Conservation (phyloP, 2,797 vertebrate genomes). For the Hybognathus amarus region DNA sequence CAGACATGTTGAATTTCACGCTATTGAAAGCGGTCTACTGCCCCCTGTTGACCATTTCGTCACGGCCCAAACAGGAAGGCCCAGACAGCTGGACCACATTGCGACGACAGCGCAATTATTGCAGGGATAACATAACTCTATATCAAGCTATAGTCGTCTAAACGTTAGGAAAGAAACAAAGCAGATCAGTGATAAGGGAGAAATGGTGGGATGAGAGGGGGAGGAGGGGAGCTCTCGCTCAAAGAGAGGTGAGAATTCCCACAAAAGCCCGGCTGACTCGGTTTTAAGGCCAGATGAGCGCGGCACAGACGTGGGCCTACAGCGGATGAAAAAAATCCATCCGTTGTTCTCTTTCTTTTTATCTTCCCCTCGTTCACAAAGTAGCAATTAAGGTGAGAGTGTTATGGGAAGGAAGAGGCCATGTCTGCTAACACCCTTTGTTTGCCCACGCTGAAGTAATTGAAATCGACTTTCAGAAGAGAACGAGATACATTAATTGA, state of each 20-base stretch:
- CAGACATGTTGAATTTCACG: slow-evolving; percentile 57
- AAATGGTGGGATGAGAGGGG: slow-evolving; percentile 24
- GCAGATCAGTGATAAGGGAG: slow-evolving; percentile 31
- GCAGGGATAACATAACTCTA: slow-evolving; percentile 58
- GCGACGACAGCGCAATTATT: slow-evolving; percentile 57
- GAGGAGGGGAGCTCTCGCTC: slow-evolving; percentile 43
- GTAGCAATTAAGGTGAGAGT: slow-evolving; percentile 61
- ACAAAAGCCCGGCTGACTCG: slow-evolving; percentile 53
- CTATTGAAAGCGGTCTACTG: slow-evolving; percentile 68
- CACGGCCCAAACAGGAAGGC: slow-evolving; percentile 48
- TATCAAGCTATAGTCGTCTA: slow-evolving; percentile 56
- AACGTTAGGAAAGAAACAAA: slow-evolving; percentile 50
- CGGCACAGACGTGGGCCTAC: slow-evolving; percentile 41
- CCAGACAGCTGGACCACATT: slow-evolving; percentile 57
- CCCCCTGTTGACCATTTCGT: slow-evolving; percentile 67
- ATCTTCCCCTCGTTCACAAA: slow-evolving; percentile 27
- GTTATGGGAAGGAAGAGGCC: slow-evolving; percentile 30
- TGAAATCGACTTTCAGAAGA: slow-evolving; percentile 60
- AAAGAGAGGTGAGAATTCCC: slow-evolving; percentile 54
- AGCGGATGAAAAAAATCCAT: slow-evolving; percentile 46
- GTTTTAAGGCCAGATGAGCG: slow-evolving; percentile 61
- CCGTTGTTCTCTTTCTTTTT: slow-evolving; percentile 16
- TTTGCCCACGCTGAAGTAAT: slow-evolving; percentile 55
- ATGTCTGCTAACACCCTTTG: slow-evolving; percentile 52
- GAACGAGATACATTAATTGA: slow-evolving; percentile 53